These are phyloP conservation scores for Dendronephthya gigantea DNA, from an alignment of 64 coral and sea anemone genomes.

Conservation along the genomic window DNA sequence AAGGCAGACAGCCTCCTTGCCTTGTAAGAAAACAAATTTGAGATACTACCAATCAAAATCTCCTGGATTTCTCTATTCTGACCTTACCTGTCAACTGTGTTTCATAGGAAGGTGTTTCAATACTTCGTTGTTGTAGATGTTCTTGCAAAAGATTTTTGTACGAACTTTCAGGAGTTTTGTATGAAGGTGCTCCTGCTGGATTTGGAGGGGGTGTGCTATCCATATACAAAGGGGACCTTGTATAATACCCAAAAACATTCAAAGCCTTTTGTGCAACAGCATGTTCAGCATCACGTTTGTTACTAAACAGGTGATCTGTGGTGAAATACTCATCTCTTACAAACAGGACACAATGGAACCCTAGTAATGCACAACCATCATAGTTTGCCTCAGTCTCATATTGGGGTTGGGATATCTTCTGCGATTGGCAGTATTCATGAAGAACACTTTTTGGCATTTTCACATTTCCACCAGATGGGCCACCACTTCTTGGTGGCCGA, in stretches of 20 bases:
- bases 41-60: no score
- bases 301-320: slow-evolving; percentile 4
- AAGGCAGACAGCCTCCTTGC: background rate
- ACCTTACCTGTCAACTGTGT: slow-evolving; percentile 32
- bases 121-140: slow-evolving; percentile 44
- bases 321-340: slow-evolving; percentile 37
- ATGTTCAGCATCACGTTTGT: slow-evolving; percentile 29
- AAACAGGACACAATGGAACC: background rate
- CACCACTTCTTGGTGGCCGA: background rate
- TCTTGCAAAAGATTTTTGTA: slow-evolving; percentile 71
- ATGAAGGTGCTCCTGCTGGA: background rate
- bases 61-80: no score
- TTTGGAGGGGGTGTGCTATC: background rate
- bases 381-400: slow-evolving; percentile 23
- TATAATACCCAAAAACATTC: background rate
- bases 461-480: background rate
- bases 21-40: no score
- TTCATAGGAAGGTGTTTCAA: slow-evolving; percentile 29
- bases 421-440: slow-evolving; percentile 20
- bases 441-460: background rate
- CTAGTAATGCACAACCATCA: slow-evolving; percentile 25
- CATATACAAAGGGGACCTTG: background rate
- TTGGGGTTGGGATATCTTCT: slow-evolving; percentile 13
- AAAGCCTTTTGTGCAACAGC: background rate
- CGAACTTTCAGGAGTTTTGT: slow-evolving; percentile 2